phyloP scores from a whole-genome alignment of 2,797 vertebrate species.

The Iguana delicatissima region DNA sequence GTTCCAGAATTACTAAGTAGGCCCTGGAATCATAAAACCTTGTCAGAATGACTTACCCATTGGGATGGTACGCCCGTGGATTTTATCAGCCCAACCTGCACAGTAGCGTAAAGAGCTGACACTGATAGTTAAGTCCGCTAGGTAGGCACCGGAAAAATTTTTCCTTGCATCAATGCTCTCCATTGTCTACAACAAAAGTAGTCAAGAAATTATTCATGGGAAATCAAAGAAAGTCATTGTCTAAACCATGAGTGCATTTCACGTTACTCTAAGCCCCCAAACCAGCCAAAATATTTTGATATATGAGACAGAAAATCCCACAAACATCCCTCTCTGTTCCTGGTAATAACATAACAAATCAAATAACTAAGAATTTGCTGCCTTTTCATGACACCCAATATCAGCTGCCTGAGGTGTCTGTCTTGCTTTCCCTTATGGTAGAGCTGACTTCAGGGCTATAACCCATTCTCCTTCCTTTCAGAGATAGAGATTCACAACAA shows the following conservation, averaged over 20 bases:
- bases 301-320: background rate
- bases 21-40: background rate
- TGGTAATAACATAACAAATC: background rate
- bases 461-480: background rate
- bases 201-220: slow-evolving; percentile 26
- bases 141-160: slow-evolving; percentile 85
- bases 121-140: slow-evolving; percentile 86
- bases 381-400: no score
- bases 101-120: slow-evolving; percentile 88
- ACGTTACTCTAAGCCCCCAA: background rate
- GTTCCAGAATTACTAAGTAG: background rate
- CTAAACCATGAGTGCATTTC: background rate
- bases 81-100: slow-evolving; percentile 92
- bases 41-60: slow-evolving; percentile 80
- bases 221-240: background rate
- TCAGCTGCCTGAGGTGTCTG: background rate
- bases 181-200: slow-evolving; percentile 81
- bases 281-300: background rate
- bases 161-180: slow-evolving; percentile 88
- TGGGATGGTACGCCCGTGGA: slow-evolving; percentile 89
- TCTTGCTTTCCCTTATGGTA: background rate
- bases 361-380: background rate
- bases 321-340: background rate
- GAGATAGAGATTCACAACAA: background rate
- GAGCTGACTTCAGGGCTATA: background rate